These are phyloP conservation scores for Muscina levida DNA, from an alignment of 2,888 invertebrate species.

Conservation along the genomic window DNA sequence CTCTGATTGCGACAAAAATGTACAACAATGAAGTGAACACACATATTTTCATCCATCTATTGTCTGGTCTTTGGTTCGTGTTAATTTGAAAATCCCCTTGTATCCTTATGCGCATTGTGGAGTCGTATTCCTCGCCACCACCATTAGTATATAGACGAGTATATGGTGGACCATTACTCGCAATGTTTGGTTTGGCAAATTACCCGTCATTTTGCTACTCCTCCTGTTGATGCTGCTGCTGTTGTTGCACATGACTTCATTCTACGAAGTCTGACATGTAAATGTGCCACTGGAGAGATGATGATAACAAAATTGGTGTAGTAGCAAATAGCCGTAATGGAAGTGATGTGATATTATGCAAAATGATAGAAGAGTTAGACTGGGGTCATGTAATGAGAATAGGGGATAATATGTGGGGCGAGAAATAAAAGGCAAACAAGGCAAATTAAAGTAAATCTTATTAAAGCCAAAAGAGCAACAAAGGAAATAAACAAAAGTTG, in stretches of 20 bases:
- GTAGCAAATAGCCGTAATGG: neutral
- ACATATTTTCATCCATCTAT: neutral
- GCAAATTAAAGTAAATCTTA: too few species aligned
- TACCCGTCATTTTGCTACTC: too few species aligned
- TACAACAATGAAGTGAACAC: conserved; percentile 6
- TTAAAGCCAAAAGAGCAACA: too few species aligned
- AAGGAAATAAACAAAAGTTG: too few species aligned
- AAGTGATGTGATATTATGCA: neutral
- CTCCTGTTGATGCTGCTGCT: neutral
- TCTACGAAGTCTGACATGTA: conserved; percentile 11
- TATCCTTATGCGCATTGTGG: neutral
- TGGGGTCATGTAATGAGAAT: too few species aligned
- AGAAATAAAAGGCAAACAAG: too few species aligned
- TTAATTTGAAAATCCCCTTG: conserved; percentile 32
- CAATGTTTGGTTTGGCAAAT: too few species aligned
- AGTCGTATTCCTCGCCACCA: neutral
- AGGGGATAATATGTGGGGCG: too few species aligned
- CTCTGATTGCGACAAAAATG: neutral
- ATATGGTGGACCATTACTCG: too few species aligned
- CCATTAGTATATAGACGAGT: neutral
- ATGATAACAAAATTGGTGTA: neutral
- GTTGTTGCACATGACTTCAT: conserved; percentile 14
- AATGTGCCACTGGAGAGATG: conserved; percentile 17
- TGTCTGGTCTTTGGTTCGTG: neutral
- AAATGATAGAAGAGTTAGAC: too few species aligned